These are phyloP conservation scores for Pseudoips prasinana DNA, from an alignment of 2,888 invertebrate species.

Conservation along the genomic window DNA sequence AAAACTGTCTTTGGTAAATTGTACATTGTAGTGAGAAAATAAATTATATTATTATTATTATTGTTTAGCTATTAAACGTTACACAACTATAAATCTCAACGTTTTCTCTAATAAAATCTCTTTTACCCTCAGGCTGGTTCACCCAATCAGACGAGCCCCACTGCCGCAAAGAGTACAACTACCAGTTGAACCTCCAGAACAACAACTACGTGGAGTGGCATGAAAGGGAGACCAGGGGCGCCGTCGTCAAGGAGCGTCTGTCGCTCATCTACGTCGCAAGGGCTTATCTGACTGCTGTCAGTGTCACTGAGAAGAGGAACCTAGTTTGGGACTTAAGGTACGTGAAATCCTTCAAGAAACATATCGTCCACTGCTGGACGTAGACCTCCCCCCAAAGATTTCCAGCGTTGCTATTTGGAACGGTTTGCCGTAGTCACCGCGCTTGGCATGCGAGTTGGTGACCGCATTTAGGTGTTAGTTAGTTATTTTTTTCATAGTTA, in stretches of 20 bases:
- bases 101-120: background rate
- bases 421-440: no score
- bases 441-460: no score
- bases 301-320: slow-evolving; percentile 94
- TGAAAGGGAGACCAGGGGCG: slow-evolving; percentile 87
- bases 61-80: no score
- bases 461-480: no score
- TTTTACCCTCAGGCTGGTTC: slow-evolving; percentile 86
- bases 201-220: slow-evolving; percentile 92
- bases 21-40: no score
- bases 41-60: no score
- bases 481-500: no score
- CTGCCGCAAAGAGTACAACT: slow-evolving; percentile 92
- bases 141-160: slow-evolving; percentile 90
- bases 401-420: no score
- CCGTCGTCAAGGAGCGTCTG: slow-evolving; percentile 83
- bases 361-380: no score
- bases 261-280: slow-evolving; percentile 90
- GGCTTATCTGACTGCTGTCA: slow-evolving; percentile 90
- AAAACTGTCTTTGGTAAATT: no score
- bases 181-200: slow-evolving; percentile 86
- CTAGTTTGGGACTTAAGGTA: slow-evolving; percentile 90
- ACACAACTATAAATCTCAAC: no score
- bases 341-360: slow-evolving; percentile 7
- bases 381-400: no score